phyloP scores from a whole-genome alignment of 2,888 invertebrate species.

The Timema cristinae region DNA sequence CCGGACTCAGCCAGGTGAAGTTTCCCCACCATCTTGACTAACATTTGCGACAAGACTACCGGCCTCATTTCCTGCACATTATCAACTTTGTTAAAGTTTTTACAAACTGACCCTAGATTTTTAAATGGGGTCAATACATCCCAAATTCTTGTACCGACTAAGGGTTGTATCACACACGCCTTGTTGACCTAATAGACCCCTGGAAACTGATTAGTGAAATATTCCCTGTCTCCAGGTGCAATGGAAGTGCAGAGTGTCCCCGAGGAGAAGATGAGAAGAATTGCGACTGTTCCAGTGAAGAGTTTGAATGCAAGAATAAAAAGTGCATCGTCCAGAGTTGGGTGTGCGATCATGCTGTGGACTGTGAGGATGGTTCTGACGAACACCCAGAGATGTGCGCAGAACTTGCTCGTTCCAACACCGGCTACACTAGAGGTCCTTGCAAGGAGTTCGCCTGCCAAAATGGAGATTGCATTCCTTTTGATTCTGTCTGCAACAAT shows the following conservation, averaged over 20 bases:
- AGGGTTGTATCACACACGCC: no score
- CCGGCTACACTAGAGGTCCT: not conserved
- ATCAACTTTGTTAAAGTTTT: no score
- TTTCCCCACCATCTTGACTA: not conserved
- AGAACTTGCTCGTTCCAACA: not conserved
- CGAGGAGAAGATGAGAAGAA: slow-evolving; percentile 65
- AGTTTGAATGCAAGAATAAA: slow-evolving; percentile 56
- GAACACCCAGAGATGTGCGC: slow-evolving; percentile 50
- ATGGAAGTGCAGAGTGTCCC: slow-evolving; percentile 64
- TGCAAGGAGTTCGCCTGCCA: slow-evolving; percentile 43
- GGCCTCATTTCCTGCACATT: no score
- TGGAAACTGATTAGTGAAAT: no score
- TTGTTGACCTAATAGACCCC: no score
- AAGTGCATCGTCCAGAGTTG: slow-evolving; percentile 56
- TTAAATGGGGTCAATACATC: no score
- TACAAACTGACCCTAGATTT: no score
- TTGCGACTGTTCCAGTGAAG: slow-evolving; percentile 51
- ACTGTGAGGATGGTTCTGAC: slow-evolving; percentile 71
- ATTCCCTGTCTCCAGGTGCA: slow-evolving; percentile 49
- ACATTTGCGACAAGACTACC: no score
- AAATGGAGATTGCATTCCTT: slow-evolving; percentile 62
- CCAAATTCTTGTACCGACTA: no score
- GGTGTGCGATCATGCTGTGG: slow-evolving; percentile 57
- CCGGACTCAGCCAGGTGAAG: not conserved
- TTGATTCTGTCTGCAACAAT: slow-evolving; percentile 60